Conservation (phyloP, 2,113 vertebrate genomes). For the Cochlearius cochlearius region DNA sequence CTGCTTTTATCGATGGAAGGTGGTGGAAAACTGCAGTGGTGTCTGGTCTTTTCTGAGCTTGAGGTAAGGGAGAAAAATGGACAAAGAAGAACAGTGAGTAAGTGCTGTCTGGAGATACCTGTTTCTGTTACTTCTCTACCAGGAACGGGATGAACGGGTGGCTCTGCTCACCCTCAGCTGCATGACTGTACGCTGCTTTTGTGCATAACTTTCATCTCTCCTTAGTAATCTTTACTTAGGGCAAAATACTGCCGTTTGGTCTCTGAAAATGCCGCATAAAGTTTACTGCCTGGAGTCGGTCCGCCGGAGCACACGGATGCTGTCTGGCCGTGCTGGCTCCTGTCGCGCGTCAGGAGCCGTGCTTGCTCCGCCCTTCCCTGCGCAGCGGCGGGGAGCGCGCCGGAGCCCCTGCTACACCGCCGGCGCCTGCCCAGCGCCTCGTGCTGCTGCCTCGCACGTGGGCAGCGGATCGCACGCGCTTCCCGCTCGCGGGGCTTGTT, state of each 20-base stretch:
- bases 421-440: fast-evolving
- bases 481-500: neutral
- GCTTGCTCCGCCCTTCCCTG: neutral
- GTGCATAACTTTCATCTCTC: neutral
- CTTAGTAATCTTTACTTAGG: neutral
- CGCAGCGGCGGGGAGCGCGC: fast-evolving
- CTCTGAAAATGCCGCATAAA: neutral
- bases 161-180: neutral
- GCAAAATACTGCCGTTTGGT: neutral
- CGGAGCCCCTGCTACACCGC: fast-evolving
- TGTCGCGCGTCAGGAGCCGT: fast-evolving
- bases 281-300: neutral
- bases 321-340: neutral
- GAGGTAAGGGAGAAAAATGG: neutral
- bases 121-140: neutral
- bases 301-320: too few relatives aligned
- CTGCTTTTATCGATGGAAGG: neutral
- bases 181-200: neutral
- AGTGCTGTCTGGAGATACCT: neutral
- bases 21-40: neutral
- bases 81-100: neutral
- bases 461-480: neutral
- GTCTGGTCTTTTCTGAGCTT: neutral
- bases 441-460: neutral
- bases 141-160: neutral